Evolutionary conservation across 2,888 invertebrate genomes (phyloP).

Genomic region (Epirrhoe alternata): DNA sequence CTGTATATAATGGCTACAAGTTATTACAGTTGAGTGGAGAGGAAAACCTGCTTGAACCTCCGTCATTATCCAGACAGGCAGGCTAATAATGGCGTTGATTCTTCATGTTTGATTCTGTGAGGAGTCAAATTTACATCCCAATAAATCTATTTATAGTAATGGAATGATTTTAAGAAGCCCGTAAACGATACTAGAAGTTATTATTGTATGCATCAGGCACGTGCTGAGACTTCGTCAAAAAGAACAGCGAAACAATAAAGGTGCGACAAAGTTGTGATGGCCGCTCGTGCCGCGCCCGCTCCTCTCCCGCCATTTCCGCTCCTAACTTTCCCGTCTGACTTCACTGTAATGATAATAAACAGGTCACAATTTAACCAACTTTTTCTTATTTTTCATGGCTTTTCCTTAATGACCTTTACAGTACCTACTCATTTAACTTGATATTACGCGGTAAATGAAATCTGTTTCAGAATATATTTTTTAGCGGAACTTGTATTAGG

Average conservation of each 20-base stretch:
- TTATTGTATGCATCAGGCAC: conserved; percentile 62
- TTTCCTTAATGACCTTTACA: conserved; percentile 70
- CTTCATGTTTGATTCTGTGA: too few species aligned
- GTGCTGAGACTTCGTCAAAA: conserved; percentile 65
- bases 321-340: conserved; percentile 74
- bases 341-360: conserved; percentile 79
- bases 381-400: conserved; percentile 65
- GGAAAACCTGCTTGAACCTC: too few species aligned
- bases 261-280: conserved; percentile 56
- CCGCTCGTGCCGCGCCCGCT: conserved; percentile 47
- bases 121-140: too few species aligned
- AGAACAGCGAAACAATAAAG: conserved; percentile 59
- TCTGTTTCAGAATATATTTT: conserved; percentile 12
- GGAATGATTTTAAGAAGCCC: neutral
- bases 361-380: conserved; percentile 69
- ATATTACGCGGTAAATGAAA: conserved; percentile 34
- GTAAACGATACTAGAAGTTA: neutral
- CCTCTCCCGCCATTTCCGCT: conserved; percentile 71
- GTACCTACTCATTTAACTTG: conserved; percentile 46
- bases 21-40: too few species aligned
- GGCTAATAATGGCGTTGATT: too few species aligned
- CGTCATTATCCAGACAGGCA: too few species aligned
- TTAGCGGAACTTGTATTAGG: neutral
- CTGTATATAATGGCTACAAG: too few species aligned
- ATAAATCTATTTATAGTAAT: neutral